Conservation (phyloP, 2,113 vertebrate genomes). For the Saimiri boliviensis region DNA sequence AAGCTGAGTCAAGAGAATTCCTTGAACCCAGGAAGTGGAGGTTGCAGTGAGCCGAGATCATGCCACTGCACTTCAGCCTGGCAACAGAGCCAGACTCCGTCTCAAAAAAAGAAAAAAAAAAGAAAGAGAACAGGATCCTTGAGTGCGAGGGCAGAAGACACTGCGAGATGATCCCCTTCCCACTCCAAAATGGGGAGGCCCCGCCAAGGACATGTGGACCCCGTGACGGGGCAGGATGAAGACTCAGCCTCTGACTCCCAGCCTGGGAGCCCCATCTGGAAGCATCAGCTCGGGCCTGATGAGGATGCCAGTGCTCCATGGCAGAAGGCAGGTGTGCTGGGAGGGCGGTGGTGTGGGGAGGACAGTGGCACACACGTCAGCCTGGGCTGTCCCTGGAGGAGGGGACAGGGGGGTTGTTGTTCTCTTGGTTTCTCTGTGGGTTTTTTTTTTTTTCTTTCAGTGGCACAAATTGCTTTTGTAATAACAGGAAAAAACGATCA, state of each 20-base stretch:
- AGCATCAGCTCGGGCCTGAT: rapidly evolving
- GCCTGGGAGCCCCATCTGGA: not conserved
- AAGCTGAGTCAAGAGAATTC: no score
- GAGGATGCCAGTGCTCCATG: no score
- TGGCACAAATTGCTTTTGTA: constrained; percentile 28
- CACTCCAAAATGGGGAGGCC: no score
- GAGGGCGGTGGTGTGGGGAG: not conserved
- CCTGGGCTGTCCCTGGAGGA: not conserved
- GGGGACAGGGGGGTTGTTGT: not conserved
- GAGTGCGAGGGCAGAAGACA: not conserved
- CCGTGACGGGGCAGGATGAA: rapidly evolving
- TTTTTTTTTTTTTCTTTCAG: constrained; percentile 2
- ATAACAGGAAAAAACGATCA: not conserved
- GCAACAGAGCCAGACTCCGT: no score
- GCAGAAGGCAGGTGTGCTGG: not conserved
- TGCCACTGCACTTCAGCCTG: no score
- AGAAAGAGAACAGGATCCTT: not conserved
- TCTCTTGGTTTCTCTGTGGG: not conserved
- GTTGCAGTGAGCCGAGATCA: no score
- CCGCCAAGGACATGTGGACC: not conserved
- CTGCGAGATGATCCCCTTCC: not conserved
- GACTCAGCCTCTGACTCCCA: rapidly evolving
- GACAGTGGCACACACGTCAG: not conserved
- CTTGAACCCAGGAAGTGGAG: no score
- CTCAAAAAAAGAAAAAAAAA: no score